These are phyloP conservation scores for Melitaea cinxia DNA, from an alignment of 1,140 invertebrate species.

Conservation along the genomic window DNA sequence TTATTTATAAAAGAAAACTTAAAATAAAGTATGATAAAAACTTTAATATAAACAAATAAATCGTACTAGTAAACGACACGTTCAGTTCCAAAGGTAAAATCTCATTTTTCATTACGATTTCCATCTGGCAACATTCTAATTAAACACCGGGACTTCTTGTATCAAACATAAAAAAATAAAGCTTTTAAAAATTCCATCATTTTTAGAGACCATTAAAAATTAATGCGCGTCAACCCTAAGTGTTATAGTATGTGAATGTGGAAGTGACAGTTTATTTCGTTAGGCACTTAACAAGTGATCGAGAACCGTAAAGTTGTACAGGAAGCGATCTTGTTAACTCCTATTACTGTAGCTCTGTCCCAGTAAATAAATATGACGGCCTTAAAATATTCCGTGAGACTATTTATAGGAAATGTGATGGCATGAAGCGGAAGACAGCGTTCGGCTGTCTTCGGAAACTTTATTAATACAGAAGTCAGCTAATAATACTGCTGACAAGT, in stretches of 20 bases:
- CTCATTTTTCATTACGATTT: no score
- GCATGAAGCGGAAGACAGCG: neutral
- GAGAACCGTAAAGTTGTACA: slow-evolving; percentile 36
- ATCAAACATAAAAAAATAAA: no score
- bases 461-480: no score
- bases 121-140: no score
- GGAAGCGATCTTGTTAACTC: slow-evolving; percentile 37
- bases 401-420: neutral
- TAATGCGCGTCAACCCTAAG: slow-evolving; percentile 11
- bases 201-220: slow-evolving; percentile 11
- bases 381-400: neutral
- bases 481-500: no score
- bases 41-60: no score
- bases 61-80: no score
- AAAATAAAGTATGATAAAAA: no score
- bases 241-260: slow-evolving; percentile 36
- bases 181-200: neutral
- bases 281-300: slow-evolving; percentile 56
- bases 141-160: no score
- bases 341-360: slow-evolving; percentile 16
- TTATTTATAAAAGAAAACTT: no score
- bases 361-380: slow-evolving; percentile 6
- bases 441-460: no score
- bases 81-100: no score
- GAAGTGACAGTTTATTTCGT: slow-evolving; percentile 66